phyloP scores from a whole-genome alignment of 2,888 invertebrate genomes.

The Neoscelio sp. region DNA sequence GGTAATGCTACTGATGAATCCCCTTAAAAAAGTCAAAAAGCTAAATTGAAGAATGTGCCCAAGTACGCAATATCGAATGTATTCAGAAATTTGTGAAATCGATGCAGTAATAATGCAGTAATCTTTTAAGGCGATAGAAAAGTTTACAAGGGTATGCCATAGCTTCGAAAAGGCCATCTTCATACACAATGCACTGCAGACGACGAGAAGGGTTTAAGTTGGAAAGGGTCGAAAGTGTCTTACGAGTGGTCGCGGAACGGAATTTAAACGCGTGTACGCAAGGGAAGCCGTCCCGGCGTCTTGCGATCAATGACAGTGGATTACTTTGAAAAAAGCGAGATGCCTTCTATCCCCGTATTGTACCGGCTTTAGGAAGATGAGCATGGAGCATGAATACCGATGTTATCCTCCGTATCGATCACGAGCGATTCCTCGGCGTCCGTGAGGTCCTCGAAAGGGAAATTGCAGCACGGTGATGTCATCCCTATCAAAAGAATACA shows the following conservation, averaged over 20 bases:
- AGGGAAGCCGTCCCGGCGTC: constrained; percentile 25
- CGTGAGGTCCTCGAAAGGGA: constrained; percentile 82
- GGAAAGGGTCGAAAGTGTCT: constrained; percentile 43
- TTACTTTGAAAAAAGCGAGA: constrained; percentile 45
- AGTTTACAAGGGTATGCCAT: constrained; percentile 16
- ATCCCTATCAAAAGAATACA: constrained; percentile 80
- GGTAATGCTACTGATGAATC: too few relatives aligned
- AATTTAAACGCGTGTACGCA: constrained; percentile 46
- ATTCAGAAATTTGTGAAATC: constrained; percentile 9
- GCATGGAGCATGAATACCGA: constrained; percentile 79
- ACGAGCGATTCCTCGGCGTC: constrained; percentile 81
- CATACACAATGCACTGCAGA: constrained; percentile 26
- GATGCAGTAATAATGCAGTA: constrained; percentile 8
- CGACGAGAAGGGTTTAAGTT: constrained; percentile 36
- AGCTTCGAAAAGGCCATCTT: constrained; percentile 31
- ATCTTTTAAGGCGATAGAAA: constrained; percentile 21
- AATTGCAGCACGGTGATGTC: constrained; percentile 80
- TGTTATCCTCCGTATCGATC: constrained; percentile 81
- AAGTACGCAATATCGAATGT: constrained; percentile 1
- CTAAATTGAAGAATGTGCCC: background rate
- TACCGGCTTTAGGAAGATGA: constrained; percentile 72
- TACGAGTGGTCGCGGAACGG: constrained; percentile 36
- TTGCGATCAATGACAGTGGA: constrained; percentile 50
- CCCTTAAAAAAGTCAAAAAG: background rate
- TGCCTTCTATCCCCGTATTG: constrained; percentile 76